Percentiles rank a stretch among this genome's conserved stretches.
Conservation (phyloP, 2,113 vertebrate species). For the Melanotaenia duboulayi region DNA sequence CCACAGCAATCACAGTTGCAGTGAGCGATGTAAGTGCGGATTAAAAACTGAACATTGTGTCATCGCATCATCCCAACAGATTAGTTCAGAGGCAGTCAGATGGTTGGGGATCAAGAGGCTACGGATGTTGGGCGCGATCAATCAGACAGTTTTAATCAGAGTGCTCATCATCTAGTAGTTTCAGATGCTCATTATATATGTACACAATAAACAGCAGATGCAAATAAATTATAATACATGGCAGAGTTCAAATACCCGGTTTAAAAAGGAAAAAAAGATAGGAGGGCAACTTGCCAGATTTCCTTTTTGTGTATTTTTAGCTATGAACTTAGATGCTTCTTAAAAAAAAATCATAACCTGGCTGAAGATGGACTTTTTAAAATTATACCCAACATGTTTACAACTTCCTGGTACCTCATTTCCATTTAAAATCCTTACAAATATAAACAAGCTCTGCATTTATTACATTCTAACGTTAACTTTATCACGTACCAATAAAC, state of each 20-base stretch:
- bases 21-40: slow-evolving; percentile 45
- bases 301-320: slow-evolving; percentile 2
- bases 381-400: too few relatives aligned
- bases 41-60: slow-evolving; percentile 61
- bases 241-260: neutral
- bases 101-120: slow-evolving; percentile 64
- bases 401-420: neutral
- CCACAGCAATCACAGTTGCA: slow-evolving; percentile 21
- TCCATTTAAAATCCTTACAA: neutral
- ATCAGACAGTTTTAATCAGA: slow-evolving; percentile 16
- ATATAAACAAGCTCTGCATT: slow-evolving; percentile 1
- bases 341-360: neutral
- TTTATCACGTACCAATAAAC: neutral
- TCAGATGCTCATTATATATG: slow-evolving; percentile 2
- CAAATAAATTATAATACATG: neutral
- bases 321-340: too few relatives aligned
- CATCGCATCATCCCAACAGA: slow-evolving; percentile 60
- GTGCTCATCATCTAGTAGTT: slow-evolving; percentile 10
- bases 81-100: slow-evolving; percentile 73
- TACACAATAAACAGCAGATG: neutral
- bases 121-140: slow-evolving; percentile 32
- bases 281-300: too few relatives aligned
- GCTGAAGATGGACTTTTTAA: neutral
- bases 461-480: neutral
- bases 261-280: too few relatives aligned